A percentile compares a stretch with the other conserved stretches of the same genome.
Evolutionary conservation across 1,140 invertebrate genomes (phyloP).

Genomic region (Drosophila virilis): DNA sequence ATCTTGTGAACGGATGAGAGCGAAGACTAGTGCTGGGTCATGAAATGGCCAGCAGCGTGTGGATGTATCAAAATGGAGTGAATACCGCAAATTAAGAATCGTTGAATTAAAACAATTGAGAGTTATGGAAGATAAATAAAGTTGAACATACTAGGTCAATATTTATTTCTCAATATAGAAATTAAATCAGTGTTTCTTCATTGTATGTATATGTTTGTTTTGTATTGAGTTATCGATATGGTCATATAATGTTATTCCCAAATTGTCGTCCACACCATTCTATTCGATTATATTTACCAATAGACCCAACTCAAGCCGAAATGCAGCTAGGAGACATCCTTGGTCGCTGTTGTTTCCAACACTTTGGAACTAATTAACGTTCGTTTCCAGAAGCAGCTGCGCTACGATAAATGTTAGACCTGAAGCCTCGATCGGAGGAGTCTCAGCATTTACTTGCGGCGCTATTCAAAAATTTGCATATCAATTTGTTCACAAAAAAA

Average conservation of each 20-base stretch:
- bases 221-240: too few relatives aligned
- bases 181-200: background rate
- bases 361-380: constrained; percentile 77
- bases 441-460: constrained; percentile 6
- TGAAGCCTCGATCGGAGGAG: constrained; percentile 2
- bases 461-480: constrained; percentile 79
- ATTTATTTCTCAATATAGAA: too few relatives aligned
- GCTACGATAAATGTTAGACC: constrained; percentile 34
- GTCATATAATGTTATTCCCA: too few relatives aligned
- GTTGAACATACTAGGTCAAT: too few relatives aligned
- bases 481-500: constrained; percentile 78
- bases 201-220: background rate
- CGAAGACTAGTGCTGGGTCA: constrained; percentile 12
- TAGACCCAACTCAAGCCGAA: constrained; percentile 1
- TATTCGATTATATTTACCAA: background rate
- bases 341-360: constrained; percentile 43
- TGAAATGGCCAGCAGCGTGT: constrained; percentile 31
- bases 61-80: constrained; percentile 67
- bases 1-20: constrained; percentile 47
- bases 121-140: background rate
- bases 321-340: constrained; percentile 11
- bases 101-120: background rate
- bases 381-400: constrained; percentile 34
- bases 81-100: constrained; percentile 23
- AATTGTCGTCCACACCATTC: background rate